Evolutionary conservation across 1,140 invertebrate species (phyloP).

Genomic region (Yoshiicerus persimilis): DNA sequence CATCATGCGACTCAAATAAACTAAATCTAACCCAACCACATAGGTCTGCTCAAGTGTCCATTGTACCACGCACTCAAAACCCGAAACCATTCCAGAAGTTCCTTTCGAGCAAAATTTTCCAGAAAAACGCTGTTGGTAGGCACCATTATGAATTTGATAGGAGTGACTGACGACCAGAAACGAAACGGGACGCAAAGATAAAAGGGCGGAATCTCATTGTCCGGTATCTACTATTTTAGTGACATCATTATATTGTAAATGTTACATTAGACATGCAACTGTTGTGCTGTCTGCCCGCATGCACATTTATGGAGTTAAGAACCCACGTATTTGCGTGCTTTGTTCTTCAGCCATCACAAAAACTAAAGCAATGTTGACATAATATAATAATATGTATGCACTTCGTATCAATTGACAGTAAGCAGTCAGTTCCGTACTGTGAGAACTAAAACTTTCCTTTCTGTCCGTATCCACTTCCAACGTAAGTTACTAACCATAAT

Average conservation of each 20-base stretch:
- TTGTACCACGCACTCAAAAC: neutral
- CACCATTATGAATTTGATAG: neutral
- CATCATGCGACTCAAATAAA: conserved; percentile 4
- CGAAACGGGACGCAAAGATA: neutral
- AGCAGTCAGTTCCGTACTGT: neutral
- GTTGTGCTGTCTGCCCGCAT: too few species aligned
- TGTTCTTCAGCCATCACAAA: too few species aligned
- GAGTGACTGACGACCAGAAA: neutral
- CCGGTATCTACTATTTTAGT: neutral
- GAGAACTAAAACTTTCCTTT: neutral
- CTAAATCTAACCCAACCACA: neutral
- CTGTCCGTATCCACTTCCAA: neutral
- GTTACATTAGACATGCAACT: neutral
- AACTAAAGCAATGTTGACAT: neutral
- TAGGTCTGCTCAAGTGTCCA: neutral
- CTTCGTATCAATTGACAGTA: neutral
- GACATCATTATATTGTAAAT: neutral
- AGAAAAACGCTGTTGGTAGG: neutral
- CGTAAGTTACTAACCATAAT: too few species aligned
- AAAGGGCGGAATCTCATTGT: neutral
- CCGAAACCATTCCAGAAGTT: neutral
- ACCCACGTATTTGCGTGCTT: too few species aligned
- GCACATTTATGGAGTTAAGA: too few species aligned
- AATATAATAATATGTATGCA: neutral
- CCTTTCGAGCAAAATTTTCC: neutral